Percentiles rank a stretch among this genome's conserved stretches.
These are phyloP conservation scores for Ennomos quercinarius DNA, from an alignment of 2,888 invertebrate genomes.

Conservation along the genomic window DNA sequence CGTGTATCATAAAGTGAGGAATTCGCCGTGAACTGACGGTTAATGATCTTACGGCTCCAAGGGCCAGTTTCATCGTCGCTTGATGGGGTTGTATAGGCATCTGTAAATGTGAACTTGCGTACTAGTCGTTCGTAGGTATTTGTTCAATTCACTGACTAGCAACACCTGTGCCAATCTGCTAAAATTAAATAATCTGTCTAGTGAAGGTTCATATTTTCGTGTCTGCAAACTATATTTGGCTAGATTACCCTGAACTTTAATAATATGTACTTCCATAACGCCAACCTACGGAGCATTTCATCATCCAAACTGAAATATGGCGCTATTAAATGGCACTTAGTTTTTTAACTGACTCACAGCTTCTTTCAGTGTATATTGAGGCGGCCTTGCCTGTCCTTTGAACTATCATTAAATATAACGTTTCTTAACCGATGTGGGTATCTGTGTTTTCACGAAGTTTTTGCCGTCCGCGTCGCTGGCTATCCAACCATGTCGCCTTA, in stretches of 20 bases:
- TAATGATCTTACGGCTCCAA: slow-evolving; percentile 14
- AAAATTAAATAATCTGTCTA: slow-evolving; percentile 1
- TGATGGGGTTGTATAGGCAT: slow-evolving; percentile 1
- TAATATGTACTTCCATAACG: slow-evolving; percentile 26
- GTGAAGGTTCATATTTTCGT: slow-evolving; percentile 17
- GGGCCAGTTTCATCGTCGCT: neutral
- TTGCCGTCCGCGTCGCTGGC: slow-evolving; percentile 43
- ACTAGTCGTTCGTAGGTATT: too few species aligned
- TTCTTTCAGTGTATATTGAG: slow-evolving; percentile 17
- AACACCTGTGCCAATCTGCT: slow-evolving; percentile 7
- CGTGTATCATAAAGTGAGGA: slow-evolving; percentile 54
- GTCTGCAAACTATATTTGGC: slow-evolving; percentile 5
- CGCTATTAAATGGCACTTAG: neutral
- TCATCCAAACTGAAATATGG: neutral
- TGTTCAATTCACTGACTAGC: neutral
- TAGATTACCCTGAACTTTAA: slow-evolving; percentile 30
- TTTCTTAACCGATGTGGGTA: slow-evolving; percentile 43
- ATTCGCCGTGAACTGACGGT: slow-evolving; percentile 49
- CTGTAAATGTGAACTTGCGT: neutral
- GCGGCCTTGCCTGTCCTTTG: slow-evolving; percentile 67
- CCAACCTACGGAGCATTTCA: slow-evolving; percentile 19
- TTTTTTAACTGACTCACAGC: slow-evolving; percentile 48
- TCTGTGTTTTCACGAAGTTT: slow-evolving; percentile 48
- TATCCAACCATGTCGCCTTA: slow-evolving; percentile 60
- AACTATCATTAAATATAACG: slow-evolving; percentile 37